Evolutionary conservation across 2,888 invertebrate species (phyloP).

Genomic region (Acrobasis consociella): DNA sequence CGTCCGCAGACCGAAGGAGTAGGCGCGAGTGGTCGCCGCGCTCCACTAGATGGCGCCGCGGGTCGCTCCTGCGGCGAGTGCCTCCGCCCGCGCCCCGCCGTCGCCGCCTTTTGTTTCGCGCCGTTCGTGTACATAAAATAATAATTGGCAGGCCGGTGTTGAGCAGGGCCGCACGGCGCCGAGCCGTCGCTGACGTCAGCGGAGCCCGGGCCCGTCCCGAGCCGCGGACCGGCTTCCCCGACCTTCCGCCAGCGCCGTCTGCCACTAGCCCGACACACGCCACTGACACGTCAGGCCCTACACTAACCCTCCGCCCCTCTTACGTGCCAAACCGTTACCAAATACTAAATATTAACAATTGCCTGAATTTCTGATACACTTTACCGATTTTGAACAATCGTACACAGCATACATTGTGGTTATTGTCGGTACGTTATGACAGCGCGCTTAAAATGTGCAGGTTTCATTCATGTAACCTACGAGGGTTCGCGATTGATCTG

Average conservation of each 20-base stretch:
- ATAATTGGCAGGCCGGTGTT: conserved; percentile 77
- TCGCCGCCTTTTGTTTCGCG: conserved; percentile 76
- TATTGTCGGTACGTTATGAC: conserved; percentile 45
- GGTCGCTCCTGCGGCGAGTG: conserved; percentile 80
- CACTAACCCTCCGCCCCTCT: conserved; percentile 66
- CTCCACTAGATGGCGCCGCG: conserved; percentile 78
- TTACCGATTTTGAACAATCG: conserved; percentile 32
- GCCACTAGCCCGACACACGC: conserved; percentile 62
- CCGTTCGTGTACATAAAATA: conserved; percentile 76
- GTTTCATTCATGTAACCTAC: conserved; percentile 76
- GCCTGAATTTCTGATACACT: conserved; percentile 39
- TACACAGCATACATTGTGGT: conserved; percentile 4
- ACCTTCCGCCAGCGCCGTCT: conserved; percentile 77
- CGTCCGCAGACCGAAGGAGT: conserved; percentile 77
- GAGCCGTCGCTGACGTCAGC: conserved; percentile 79
- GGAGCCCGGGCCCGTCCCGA: conserved; percentile 70
- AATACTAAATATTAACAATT: conserved; percentile 45
- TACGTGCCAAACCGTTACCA: conserved; percentile 63
- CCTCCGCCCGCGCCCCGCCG: conserved; percentile 75
- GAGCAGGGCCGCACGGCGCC: conserved; percentile 72
- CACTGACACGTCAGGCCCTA: conserved; percentile 67
- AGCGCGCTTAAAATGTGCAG: conserved; percentile 63
- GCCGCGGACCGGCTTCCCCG: conserved; percentile 74
- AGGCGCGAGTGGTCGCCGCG: conserved; percentile 75
- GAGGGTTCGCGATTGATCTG: conserved; percentile 67